These are phyloP conservation scores for Centropristis striata DNA, from an alignment of 2,113 vertebrate genomes.

Conservation along the genomic window DNA sequence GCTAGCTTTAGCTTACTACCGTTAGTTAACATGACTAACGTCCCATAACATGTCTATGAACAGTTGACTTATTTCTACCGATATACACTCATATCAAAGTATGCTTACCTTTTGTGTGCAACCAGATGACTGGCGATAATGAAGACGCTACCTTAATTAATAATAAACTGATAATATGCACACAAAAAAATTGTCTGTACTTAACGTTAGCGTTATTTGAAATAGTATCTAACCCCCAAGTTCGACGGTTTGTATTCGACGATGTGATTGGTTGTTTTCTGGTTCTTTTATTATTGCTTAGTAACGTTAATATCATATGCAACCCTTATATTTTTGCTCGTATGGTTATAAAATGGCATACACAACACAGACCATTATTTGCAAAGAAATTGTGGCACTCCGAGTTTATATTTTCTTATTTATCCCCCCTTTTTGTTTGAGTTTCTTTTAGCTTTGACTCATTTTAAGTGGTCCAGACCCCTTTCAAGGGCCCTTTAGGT, in stretches of 20 bases:
- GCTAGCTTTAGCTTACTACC: no score
- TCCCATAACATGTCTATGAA: not conserved
- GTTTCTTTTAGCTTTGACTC: no score
- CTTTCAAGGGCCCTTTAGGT: no score
- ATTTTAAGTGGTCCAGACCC: no score
- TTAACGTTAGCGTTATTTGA: not conserved
- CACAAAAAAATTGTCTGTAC: not conserved
- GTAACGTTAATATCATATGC: not conserved
- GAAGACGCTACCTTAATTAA: not conserved
- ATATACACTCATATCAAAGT: not conserved
- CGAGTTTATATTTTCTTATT: no score
- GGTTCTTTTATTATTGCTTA: not conserved
- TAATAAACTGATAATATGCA: not conserved
- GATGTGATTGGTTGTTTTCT: constrained; percentile 28
- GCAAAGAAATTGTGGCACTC: no score
- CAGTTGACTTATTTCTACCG: not conserved
- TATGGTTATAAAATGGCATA: not conserved
- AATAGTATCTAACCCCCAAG: not conserved
- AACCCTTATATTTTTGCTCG: no score
- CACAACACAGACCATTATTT: not conserved
- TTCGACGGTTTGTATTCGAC: not conserved
- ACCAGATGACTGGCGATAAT: not conserved
- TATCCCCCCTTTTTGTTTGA: no score
- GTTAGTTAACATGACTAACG: no score
- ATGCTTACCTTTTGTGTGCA: not conserved